Conservation (phyloP, 2,113 vertebrate species). For the Larimichthys crocea region DNA sequence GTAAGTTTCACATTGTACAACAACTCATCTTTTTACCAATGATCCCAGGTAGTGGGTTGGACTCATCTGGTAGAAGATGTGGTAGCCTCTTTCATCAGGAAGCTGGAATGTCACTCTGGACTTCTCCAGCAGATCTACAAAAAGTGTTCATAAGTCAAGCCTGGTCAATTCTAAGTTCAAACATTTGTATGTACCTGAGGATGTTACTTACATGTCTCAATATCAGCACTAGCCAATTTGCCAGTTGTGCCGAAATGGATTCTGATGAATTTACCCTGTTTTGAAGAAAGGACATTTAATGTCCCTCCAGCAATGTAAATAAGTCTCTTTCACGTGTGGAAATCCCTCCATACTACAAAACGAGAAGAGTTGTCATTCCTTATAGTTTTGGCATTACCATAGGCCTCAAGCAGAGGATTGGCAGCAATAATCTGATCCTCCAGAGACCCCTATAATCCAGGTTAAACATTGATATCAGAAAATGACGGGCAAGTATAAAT, state of each 20-base stretch:
- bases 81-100: constrained; percentile 76
- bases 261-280: constrained; percentile 80
- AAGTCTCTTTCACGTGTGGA: background rate
- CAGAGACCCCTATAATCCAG: constrained; percentile 62
- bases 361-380: constrained; percentile 79
- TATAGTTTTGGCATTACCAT: constrained; percentile 76
- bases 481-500: background rate
- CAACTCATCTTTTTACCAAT: constrained; percentile 49
- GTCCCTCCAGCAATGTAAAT: rapidly evolving
- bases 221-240: constrained; percentile 77
- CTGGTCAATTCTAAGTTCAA: background rate
- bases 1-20: background rate
- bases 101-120: constrained; percentile 78
- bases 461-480: constrained; percentile 6
- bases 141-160: constrained; percentile 25
- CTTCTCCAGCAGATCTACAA: constrained; percentile 77
- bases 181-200: background rate
- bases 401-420: constrained; percentile 75
- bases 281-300: background rate
- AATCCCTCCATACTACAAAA: constrained; percentile 63
- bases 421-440: constrained; percentile 77
- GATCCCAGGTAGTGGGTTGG: constrained; percentile 71
- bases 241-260: constrained; percentile 73
- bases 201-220: constrained; percentile 41
- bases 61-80: constrained; percentile 80